Evolutionary conservation across 2,888 invertebrate species (phyloP), one percentile per base, ranked within the genome.

Genomic region (Brenthis hecate): DNA sequence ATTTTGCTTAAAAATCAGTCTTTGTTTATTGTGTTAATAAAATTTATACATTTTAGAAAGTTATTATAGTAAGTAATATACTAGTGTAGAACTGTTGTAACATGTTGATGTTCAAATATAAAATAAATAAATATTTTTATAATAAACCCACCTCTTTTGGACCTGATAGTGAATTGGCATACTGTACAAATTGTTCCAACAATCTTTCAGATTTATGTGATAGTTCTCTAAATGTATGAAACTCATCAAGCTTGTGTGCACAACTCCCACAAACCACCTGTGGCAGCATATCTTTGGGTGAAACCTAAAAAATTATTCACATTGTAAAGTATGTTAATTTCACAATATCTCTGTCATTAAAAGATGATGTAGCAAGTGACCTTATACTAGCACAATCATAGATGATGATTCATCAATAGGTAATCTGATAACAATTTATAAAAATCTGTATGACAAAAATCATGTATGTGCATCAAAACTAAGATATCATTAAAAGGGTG

Each of bases 261-360:
- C 97, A 97, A 77, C 95, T 94, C 73, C 95, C 94, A 91, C 97
- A 97, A 76, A 97, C 95, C 78, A 96, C 95, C 78, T 95, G 95
- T 77, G 97, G 97, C 83, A 97, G 93, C 80, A 94, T 94, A 88
- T 97, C 97, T 80, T 94, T 94, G 83, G 96, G 95, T 79, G 96
- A 95, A 74, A 96, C 95, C 96, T 96, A 90, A 79, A 92, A 94
- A 76, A 80, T 75, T 77, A 80, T 80, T 79, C 53, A 80, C 75
- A 77, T 75, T 64, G 79, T 84, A 55, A 66, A 62, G 28, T 73
- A 76, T 69, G 80, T 82, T 43, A 23, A 48, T 64, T 84, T 85
- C 78, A 82, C 80, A 85, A 83, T 76, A 81, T 74, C 75, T 75
- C 73, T 79, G 74, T 84, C 81, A 85, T 83, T 61, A 23, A 60